Base-by-base conservation (phyloP, 1,140 invertebrate genomes). In the Melanaphis sacchari region DNA sequence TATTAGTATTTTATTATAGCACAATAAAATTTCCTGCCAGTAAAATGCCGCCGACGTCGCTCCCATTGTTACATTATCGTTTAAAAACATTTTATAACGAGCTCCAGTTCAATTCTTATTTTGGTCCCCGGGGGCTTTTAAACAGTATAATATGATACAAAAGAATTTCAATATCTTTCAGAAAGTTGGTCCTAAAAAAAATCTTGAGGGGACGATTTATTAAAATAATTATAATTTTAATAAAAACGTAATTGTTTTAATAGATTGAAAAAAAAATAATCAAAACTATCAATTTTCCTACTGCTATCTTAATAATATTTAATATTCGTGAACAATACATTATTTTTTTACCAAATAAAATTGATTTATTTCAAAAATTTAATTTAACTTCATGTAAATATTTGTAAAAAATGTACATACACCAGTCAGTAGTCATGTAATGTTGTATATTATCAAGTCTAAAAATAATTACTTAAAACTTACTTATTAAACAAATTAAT, bases 141-240 rank as follows among this genome's bases (percentile, higher is more conserved):
- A 76, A 76, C n/a, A 82, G 38, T 93, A 54, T 54, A 41, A 90
- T 43, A 59, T 11, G 46, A 15, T 82, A 91, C 76, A 85, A 93
- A 93, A 93, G 91, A 93, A 93, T 93, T 93, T 82, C 91, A 84
- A 93, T 93, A 85, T 93, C 81, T 52, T 46, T 36, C 24, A 36
- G 24, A 91, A n/a, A 22, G 43, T 43, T 46, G 76, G 36, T 40
- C 43, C 41, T 52, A 49, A 46, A 84, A 76, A 92, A 84, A 9
- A 38, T 82, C 46, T 36, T 43, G 46, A 22, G 46, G 38, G 36
- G 0, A 38, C n/a, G 91, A 40, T 46, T 84, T 93, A 82, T 93
- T 93, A 84, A 93, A 93, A 93, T 93, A 85, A 93, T 93, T 84
- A 93, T 85, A 49, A 40, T 52, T 93, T 93, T 93, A 85, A 93